These are phyloP conservation scores for Urechis unicinctus DNA, from an alignment of 2,888 invertebrate genomes.

Conservation along the genomic window DNA sequence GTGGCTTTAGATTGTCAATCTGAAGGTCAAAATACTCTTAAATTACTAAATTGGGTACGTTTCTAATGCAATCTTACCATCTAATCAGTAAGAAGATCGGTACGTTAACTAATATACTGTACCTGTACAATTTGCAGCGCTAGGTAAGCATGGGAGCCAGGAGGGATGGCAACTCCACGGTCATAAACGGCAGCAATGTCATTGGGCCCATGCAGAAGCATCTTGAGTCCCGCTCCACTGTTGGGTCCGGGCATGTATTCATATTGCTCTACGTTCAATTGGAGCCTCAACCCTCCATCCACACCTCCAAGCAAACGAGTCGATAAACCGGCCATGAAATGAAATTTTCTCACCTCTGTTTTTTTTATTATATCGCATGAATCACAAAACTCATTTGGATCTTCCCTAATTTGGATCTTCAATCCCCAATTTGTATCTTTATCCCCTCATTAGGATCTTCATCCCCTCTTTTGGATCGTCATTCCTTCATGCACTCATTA, in stretches of 20 bases:
- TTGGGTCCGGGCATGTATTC: conserved; percentile 19
- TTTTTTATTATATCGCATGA: too few species aligned
- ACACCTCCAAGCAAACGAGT: conserved; percentile 5
- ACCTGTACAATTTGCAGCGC: not conserved
- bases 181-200: conserved; percentile 10
- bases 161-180: conserved; percentile 10
- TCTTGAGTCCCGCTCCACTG: conserved; percentile 12
- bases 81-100: too few species aligned
- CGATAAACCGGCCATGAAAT: not conserved
- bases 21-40: not conserved
- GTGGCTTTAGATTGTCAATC: conserved; percentile 8
- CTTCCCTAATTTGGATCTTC: too few species aligned
- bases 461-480: too few species aligned
- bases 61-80: too few species aligned
- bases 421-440: too few species aligned
- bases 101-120: too few species aligned
- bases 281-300: conserved; percentile 10
- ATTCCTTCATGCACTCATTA: too few species aligned
- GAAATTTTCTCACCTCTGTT: too few species aligned
- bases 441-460: too few species aligned
- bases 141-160: conserved; percentile 2
- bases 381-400: too few species aligned
- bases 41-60: not conserved
- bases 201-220: conserved; percentile 13
- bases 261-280: conserved; percentile 18